Evolutionary conservation across 2,797 vertebrate species (phyloP).

Genomic region (Oreonectes daqikongensis): DNA sequence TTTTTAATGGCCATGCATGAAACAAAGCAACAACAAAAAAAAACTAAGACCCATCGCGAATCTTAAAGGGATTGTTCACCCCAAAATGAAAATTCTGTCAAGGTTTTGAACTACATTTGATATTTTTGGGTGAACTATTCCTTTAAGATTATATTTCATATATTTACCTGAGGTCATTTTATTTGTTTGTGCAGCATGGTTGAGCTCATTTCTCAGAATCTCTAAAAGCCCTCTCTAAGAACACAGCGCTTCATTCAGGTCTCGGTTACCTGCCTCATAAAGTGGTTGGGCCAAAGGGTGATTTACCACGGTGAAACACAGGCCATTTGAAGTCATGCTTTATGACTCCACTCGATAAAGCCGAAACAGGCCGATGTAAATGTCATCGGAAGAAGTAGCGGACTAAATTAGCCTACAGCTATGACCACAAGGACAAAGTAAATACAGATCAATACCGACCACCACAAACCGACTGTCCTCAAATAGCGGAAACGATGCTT

Average conservation of each 20-base stretch:
- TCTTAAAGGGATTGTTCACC: too few species aligned
- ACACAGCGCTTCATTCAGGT: background rate
- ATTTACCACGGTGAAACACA: conserved; percentile 51
- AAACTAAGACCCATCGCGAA: too few species aligned
- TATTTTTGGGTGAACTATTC: too few species aligned
- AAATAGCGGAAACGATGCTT: conserved; percentile 29
- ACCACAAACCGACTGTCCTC: conserved; percentile 39
- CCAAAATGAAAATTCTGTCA: too few species aligned
- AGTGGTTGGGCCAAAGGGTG: conserved; percentile 29
- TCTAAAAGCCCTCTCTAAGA: background rate
- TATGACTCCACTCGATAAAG: conserved; percentile 62
- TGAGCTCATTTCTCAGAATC: background rate
- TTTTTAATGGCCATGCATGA: too few species aligned
- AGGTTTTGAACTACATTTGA: too few species aligned
- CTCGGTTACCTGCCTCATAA: conserved; percentile 26
- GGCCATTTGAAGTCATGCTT: conserved; percentile 55
- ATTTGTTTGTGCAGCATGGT: background rate
- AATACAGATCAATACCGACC: conserved; percentile 67
- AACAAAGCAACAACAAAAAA: too few species aligned
- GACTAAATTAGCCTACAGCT: conserved; percentile 63
- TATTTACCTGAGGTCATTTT: background rate
- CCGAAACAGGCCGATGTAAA: conserved; percentile 63
- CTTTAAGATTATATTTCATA: too few species aligned
- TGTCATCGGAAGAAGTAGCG: conserved; percentile 61
- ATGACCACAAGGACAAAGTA: conserved; percentile 52